Conservation (phyloP, 1,140 invertebrate species). For the Nephila pilipes region DNA sequence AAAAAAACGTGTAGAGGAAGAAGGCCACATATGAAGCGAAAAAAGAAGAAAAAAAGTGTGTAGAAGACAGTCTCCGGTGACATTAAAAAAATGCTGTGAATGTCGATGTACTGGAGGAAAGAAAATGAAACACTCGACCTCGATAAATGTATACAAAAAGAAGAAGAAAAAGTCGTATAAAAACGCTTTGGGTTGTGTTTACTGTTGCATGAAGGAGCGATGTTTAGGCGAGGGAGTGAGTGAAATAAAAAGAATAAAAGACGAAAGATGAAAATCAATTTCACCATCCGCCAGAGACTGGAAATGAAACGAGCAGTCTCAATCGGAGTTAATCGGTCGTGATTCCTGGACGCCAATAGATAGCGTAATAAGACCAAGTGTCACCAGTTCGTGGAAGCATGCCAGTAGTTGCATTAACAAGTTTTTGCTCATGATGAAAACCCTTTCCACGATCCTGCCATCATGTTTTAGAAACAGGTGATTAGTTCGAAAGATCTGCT, state of each 20-base stretch:
- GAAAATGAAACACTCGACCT: conserved; percentile 66
- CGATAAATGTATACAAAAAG: conserved; percentile 55
- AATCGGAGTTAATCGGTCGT: conserved; percentile 65
- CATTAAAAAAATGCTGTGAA: conserved; percentile 49
- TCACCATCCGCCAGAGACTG: not conserved
- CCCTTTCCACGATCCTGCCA: too few relatives aligned
- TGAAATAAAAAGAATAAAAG: not conserved
- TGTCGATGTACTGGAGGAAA: conserved; percentile 41
- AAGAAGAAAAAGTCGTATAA: conserved; percentile 14
- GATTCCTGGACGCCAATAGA: not conserved
- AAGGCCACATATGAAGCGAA: not conserved
- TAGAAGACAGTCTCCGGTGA: conserved; percentile 9
- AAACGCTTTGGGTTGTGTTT: conserved; percentile 48
- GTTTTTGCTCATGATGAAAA: not conserved
- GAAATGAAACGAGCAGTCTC: conserved; percentile 46
- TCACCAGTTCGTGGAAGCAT: not conserved
- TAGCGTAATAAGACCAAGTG: conserved; percentile 20
- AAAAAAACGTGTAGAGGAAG: not conserved
- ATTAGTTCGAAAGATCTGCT: too few relatives aligned
- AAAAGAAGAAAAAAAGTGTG: not conserved
- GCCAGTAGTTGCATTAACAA: not conserved
- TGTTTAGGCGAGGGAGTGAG: conserved; percentile 28
- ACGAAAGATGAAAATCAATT: conserved; percentile 47
- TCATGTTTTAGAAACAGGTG: too few relatives aligned
- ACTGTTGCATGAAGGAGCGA: conserved; percentile 55